Percentiles rank a stretch among this genome's conserved stretches.
These are phyloP conservation scores for Scolanthus callimorphus DNA, from an alignment of 92 coral and sea anemone genomes.

Conservation along the genomic window DNA sequence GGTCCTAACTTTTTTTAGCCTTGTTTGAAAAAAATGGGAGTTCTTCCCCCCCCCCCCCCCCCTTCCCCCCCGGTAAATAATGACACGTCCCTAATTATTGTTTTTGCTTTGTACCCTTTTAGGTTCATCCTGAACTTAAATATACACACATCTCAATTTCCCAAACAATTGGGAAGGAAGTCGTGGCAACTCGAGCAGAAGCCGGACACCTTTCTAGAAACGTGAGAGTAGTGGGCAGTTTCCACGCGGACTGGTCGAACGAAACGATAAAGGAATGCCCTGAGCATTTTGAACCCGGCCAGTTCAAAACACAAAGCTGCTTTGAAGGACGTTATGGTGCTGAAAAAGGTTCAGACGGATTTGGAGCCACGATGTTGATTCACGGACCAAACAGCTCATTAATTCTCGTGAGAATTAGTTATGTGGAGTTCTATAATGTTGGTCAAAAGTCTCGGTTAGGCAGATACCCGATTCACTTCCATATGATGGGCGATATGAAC, in stretches of 20 bases:
- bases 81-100: too few species aligned
- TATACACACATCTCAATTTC: conserved; percentile 73
- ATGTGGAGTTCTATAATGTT: conserved; percentile 78
- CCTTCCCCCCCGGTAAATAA: too few species aligned
- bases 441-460: conserved; percentile 96
- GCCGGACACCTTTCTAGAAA: conserved; percentile 86
- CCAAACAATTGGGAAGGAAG: conserved; percentile 63
- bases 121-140: conserved; percentile 63
- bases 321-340: conserved; percentile 91
- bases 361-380: conserved; percentile 87
- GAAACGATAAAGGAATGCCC: conserved; percentile 69
- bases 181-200: conserved; percentile 84
- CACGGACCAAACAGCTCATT: conserved; percentile 53
- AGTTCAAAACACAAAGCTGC: conserved; percentile 90
- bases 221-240: conserved; percentile 74
- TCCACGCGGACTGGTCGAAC: conserved; percentile 59
- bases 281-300: conserved; percentile 77
- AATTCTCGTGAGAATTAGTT: conserved; percentile 74
- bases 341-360: conserved; percentile 75
- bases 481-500: conserved; percentile 71
- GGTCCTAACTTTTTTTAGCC: too few species aligned
- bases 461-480: conserved; percentile 96
- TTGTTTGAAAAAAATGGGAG: too few species aligned
- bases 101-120: too few species aligned
- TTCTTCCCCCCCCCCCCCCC: too few species aligned